Percentiles rank a stretch among this genome's conserved stretches.
These are phyloP conservation scores for Lacerta viridis DNA, from an alignment of 2,797 vertebrate species.

Conservation along the genomic window DNA sequence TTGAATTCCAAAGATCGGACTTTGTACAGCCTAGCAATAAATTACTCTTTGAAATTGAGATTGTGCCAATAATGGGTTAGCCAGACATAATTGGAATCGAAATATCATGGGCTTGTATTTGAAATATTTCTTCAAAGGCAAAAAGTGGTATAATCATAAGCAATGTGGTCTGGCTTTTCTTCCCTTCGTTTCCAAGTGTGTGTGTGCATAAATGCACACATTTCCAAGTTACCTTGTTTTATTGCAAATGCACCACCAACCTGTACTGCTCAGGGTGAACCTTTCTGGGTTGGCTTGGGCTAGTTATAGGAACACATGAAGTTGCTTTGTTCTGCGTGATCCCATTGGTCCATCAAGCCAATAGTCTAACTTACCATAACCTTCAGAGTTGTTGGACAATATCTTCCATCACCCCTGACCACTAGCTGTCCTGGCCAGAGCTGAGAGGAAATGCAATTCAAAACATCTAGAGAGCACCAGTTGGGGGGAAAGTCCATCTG, in stretches of 20 bases:
- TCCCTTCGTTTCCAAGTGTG: background rate
- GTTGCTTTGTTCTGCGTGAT: background rate
- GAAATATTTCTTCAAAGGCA: constrained; percentile 30
- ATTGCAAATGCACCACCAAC: background rate
- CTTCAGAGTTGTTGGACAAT: background rate
- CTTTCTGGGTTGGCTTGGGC: background rate
- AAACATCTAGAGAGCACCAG: background rate
- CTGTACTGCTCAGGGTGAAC: background rate
- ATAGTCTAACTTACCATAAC: background rate
- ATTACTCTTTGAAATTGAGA: constrained; percentile 55
- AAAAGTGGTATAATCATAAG: constrained; percentile 24
- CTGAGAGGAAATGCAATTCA: background rate
- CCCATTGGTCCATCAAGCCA: background rate
- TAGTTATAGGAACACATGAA: background rate
- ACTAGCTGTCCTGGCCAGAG: background rate
- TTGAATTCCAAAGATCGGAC: constrained; percentile 60
- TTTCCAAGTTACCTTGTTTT: no score
- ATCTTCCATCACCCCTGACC: background rate
- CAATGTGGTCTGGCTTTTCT: background rate
- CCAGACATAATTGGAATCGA: constrained; percentile 47
- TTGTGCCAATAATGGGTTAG: constrained; percentile 45
- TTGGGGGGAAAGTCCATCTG: no score
- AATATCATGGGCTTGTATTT: constrained; percentile 13
- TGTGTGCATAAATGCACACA: background rate
- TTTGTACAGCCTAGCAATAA: constrained; percentile 55